Conservation (phyloP, 2,888 invertebrate species). For the Acanthoscelides obtectus region DNA sequence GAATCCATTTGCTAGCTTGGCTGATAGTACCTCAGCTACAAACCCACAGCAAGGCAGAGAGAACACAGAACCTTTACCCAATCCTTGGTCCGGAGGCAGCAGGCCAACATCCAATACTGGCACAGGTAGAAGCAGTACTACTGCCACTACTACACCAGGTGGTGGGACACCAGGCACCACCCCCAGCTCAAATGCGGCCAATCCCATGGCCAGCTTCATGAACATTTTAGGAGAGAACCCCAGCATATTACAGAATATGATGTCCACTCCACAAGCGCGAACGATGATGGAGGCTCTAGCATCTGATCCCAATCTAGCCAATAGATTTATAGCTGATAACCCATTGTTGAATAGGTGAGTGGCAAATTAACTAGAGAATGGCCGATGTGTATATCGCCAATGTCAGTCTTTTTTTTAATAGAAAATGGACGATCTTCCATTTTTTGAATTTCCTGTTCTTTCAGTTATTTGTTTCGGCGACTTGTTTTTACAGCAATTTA, state of each 20-base stretch:
- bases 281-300: conserved; percentile 81
- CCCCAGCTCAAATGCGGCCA: conserved; percentile 20
- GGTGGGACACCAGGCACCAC: conserved; percentile 9
- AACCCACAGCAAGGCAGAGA: conserved; percentile 67
- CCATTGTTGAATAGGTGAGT: conserved; percentile 70
- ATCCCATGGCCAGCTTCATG: conserved; percentile 72
- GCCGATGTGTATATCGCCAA: too few relatives aligned
- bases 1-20: conserved; percentile 84
- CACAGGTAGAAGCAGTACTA: conserved; percentile 5
- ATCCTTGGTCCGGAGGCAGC: conserved; percentile 67
- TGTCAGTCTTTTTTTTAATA: too few relatives aligned
- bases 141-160: conserved; percentile 7
- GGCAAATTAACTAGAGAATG: too few relatives aligned
- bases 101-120: conserved; percentile 31
- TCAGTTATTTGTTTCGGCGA: too few relatives aligned
- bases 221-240: conserved; percentile 81
- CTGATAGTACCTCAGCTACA: conserved; percentile 53
- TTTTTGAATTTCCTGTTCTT: too few relatives aligned
- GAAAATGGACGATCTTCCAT: too few relatives aligned
- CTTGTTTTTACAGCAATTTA: too few relatives aligned
- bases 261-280: conserved; percentile 87
- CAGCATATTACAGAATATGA: conserved; percentile 81
- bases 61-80: conserved; percentile 89
- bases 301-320: conserved; percentile 82
- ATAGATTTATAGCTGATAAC: conserved; percentile 65